A percentile compares a stretch with the other conserved stretches of the same genome.
phyloP scores from a whole-genome alignment of 2,888 invertebrate species.

The Stegophylla sp. region DNA sequence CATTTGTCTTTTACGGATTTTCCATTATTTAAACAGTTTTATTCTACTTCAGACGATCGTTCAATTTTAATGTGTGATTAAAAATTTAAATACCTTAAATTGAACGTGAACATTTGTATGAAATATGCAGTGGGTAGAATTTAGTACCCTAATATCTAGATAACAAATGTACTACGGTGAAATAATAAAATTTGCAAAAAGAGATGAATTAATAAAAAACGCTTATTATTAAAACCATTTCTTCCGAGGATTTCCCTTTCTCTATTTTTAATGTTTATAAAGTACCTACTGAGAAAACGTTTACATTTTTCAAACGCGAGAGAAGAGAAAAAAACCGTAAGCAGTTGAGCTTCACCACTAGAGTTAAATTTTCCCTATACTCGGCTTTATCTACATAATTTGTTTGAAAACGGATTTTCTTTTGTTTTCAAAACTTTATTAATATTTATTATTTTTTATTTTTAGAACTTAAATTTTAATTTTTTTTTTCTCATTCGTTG shows the following conservation, averaged over 20 bases:
- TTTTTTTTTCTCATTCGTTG: too few species aligned
- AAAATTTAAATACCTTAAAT: too few species aligned
- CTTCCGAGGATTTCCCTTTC: not conserved
- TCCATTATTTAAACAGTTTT: too few species aligned
- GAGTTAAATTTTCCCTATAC: too few species aligned
- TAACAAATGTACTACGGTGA: not conserved
- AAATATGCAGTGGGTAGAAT: slow-evolving; percentile 16
- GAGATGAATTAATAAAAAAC: not conserved
- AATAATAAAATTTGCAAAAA: not conserved
- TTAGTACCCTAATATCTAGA: slow-evolving; percentile 9
- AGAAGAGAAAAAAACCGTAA: not conserved
- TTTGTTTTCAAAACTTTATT: too few species aligned
- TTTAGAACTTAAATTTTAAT: too few species aligned
- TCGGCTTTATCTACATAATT: too few species aligned
- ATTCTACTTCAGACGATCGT: too few species aligned
- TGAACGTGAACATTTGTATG: not conserved
- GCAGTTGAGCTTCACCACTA: too few species aligned
- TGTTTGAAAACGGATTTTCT: not conserved
- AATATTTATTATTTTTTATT: too few species aligned
- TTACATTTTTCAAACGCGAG: not conserved
- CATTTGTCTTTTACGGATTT: too few species aligned
- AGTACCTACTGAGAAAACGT: not conserved
- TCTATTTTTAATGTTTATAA: slow-evolving; percentile 24
- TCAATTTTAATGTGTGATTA: too few species aligned
- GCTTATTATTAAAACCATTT: slow-evolving; percentile 3